Conservation (phyloP, 2,113 vertebrate species). For the Gadus macrocephalus region DNA sequence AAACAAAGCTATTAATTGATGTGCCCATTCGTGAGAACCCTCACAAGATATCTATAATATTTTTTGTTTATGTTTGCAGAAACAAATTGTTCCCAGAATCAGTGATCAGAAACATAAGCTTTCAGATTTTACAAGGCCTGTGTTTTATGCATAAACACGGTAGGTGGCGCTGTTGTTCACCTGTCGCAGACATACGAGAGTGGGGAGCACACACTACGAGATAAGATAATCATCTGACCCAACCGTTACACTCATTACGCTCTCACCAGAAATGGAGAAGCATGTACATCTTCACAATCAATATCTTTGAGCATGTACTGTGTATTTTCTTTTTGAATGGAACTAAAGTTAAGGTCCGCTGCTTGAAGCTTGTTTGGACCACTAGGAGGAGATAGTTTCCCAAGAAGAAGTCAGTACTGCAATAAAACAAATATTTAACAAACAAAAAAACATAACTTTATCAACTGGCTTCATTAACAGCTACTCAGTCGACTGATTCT, state of each 20-base stretch:
- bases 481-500: no score
- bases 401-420: no score
- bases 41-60: slow-evolving; percentile 29
- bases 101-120: slow-evolving; percentile 98
- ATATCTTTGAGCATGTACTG: neutral
- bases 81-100: slow-evolving; percentile 96
- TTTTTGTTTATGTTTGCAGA: slow-evolving; percentile 78
- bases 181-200: slow-evolving; percentile 22
- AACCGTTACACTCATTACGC: neutral
- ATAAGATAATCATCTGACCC: slow-evolving; percentile 41
- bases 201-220: slow-evolving; percentile 46
- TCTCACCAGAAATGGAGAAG: neutral
- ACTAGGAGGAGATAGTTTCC: no score
- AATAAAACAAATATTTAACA: neutral
- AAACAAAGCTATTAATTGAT: slow-evolving; percentile 8
- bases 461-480: no score
- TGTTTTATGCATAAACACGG: slow-evolving; percentile 98
- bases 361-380: no score
- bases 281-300: neutral
- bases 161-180: slow-evolving; percentile 69
- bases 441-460: neutral
- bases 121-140: slow-evolving; percentile 97
- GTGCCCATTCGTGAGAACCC: slow-evolving; percentile 3
- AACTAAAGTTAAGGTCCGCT: no score
- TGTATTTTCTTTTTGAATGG: no score